These are phyloP conservation scores for Monochamus saltuarius DNA, from an alignment of 1,140 invertebrate species.

Conservation along the genomic window DNA sequence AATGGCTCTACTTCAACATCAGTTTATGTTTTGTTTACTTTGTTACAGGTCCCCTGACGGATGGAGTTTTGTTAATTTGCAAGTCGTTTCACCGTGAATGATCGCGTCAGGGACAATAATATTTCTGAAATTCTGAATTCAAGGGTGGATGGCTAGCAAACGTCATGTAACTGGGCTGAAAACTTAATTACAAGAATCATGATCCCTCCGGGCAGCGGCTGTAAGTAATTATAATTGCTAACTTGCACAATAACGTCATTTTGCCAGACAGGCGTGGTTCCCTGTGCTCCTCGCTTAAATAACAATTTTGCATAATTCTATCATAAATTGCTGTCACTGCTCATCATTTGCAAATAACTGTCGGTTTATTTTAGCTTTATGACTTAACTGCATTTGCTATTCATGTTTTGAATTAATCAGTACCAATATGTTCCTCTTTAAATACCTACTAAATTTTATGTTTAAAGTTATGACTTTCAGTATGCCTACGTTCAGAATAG, in stretches of 20 bases:
- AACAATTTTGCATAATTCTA: constrained; percentile 16
- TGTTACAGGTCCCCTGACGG: constrained; percentile 6
- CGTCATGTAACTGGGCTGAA: constrained; percentile 33
- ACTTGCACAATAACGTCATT: constrained; percentile 20
- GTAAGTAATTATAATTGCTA: constrained; percentile 32
- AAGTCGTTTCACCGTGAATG: constrained; percentile 25
- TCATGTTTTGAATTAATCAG: too few relatives aligned
- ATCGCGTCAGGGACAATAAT: constrained; percentile 25
- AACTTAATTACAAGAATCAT: constrained; percentile 39
- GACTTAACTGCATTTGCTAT: constrained; percentile 9
- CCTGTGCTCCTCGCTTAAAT: background rate
- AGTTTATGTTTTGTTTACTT: constrained; percentile 24
- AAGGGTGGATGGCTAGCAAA: constrained; percentile 25
- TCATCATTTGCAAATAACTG: constrained; percentile 15
- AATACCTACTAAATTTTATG: too few relatives aligned
- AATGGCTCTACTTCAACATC: constrained; percentile 4
- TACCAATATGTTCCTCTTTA: too few relatives aligned
- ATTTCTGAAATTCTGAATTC: constrained; percentile 30
- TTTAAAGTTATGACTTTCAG: too few relatives aligned
- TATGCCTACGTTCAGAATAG: too few relatives aligned
- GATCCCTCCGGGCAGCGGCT: constrained; percentile 31
- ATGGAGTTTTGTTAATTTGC: constrained; percentile 20
- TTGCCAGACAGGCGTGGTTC: constrained; percentile 9
- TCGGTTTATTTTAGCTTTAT: constrained; percentile 11
- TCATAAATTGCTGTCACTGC: constrained; percentile 16